These are phyloP conservation scores for Catocala nupta DNA, from an alignment of 2,888 invertebrate species.

Conservation along the genomic window DNA sequence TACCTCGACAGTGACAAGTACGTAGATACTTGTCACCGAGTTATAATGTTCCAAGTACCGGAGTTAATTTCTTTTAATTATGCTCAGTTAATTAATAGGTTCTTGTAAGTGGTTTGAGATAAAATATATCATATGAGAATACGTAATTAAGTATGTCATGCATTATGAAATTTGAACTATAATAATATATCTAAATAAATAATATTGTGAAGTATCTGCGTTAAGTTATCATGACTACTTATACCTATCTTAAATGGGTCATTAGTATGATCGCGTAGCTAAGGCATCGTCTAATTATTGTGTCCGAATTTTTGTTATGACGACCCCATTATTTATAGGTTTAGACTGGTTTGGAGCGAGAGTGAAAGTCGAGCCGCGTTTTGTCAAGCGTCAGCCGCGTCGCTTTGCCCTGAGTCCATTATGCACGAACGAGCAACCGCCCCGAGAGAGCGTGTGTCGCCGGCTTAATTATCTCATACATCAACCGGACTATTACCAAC, in stretches of 20 bases:
- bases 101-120: too few relatives aligned
- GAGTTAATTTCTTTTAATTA: too few relatives aligned
- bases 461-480: constrained; percentile 74
- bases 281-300: constrained; percentile 19
- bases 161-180: too few relatives aligned
- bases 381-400: constrained; percentile 82
- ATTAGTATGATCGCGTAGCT: constrained; percentile 20
- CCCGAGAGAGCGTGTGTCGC: constrained; percentile 84
- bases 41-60: too few relatives aligned
- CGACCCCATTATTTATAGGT: constrained; percentile 65
- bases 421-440: constrained; percentile 86
- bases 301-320: constrained; percentile 40
- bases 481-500: constrained; percentile 43
- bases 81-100: too few relatives aligned
- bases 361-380: constrained; percentile 85
- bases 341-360: constrained; percentile 74
- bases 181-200: too few relatives aligned
- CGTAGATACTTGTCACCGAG: not conserved
- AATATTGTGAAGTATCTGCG: not conserved
- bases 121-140: too few relatives aligned
- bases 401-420: constrained; percentile 80
- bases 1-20: not conserved
- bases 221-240: not conserved
- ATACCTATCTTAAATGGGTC: constrained; percentile 4
- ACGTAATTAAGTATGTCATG: too few relatives aligned